Base-by-base conservation (phyloP, 2,888 invertebrate species). In the Hecatera dysodea region DNA sequence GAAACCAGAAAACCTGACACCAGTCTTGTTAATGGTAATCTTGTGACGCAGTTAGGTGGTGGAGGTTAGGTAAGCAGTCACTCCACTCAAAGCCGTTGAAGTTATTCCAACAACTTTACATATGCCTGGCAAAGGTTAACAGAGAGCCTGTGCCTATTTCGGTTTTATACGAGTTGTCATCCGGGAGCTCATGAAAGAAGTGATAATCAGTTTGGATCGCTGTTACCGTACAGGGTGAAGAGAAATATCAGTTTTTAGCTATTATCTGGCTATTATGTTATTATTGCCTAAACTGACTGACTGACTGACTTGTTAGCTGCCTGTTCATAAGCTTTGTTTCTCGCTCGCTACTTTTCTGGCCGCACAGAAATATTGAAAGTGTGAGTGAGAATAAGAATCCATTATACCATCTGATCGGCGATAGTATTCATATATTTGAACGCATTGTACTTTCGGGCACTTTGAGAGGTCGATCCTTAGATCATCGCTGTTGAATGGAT, bases 361-460 rank as follows among this genome's bases (percentile, higher is more conserved):
- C 79, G 62, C 86, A 81, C 82, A 81, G 78, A 70, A n/a, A 83
- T 87, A 89, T 88, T 86, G 83, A 85, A 87, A 88, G 86, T 86
- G 84, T 85, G 84, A 88, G 84, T 87, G 82, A 83, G 81, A 85
- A 79, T 82, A 73, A 60, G 24, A 53, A 72, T 81, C 74, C 75
- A 84, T 86, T 82, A 83, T 85, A 83, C 46, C 72, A 84, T 86
- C 86, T 86, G 89, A 91, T 91, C 84, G 62, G 70, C 80, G 93
- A 94, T 94, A 94, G 84, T 87, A 92, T 94, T 92, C 90, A 90
- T 84, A 81, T 84, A 88, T 92, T 90, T 92, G 90, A 89, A 88
- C 87, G 87, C 89, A 90, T 93, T 93, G 90, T 93, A 88, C 65
- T 87, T 84, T 87, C 78, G 70, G 86, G 68, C 56, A 67, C 91